Conservation (phyloP, 2,888 invertebrate genomes). For the Pycnomerus fuliginosus region DNA sequence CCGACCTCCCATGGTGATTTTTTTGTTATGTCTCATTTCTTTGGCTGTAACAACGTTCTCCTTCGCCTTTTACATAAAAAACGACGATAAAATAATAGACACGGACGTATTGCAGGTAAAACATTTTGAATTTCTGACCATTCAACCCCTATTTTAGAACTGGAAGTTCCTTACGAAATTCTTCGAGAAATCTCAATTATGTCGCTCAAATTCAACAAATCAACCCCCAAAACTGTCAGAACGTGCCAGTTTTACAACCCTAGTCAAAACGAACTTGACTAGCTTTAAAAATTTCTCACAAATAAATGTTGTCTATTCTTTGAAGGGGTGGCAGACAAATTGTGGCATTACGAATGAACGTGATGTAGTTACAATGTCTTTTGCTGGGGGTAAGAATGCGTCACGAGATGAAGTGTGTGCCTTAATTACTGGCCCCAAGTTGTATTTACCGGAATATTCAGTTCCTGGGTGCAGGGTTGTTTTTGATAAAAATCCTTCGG, state of each 20-base stretch:
- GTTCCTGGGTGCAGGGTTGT: neutral
- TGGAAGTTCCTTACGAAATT: slow-evolving; percentile 3
- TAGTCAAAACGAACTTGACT: neutral
- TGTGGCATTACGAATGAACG: slow-evolving; percentile 2
- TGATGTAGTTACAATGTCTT: neutral
- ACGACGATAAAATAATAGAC: slow-evolving; percentile 5
- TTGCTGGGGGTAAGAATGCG: neutral
- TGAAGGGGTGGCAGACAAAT: slow-evolving; percentile 2
- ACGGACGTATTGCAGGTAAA: slow-evolving; percentile 6
- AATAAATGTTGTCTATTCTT: neutral
- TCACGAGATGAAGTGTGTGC: slow-evolving; percentile 4
- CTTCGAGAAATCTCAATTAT: slow-evolving; percentile 2
- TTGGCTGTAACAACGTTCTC: slow-evolving; percentile 2
- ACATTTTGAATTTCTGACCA: neutral
- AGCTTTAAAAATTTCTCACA: slow-evolving; percentile 1
- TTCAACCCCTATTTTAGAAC: slow-evolving; percentile 4
- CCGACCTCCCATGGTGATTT: slow-evolving; percentile 7
- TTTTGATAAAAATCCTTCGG: neutral
- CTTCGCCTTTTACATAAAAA: slow-evolving; percentile 4
- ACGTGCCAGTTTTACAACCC: slow-evolving; percentile 1
- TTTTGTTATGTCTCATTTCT: slow-evolving; percentile 6
- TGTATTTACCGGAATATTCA: slow-evolving; percentile 1
- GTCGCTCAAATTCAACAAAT: neutral
- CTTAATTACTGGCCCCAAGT: slow-evolving; percentile 2
- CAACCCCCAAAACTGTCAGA: neutral